These are phyloP conservation scores for Chionodraco myersi DNA, from an alignment of 2,113 vertebrate genomes.

Conservation along the genomic window DNA sequence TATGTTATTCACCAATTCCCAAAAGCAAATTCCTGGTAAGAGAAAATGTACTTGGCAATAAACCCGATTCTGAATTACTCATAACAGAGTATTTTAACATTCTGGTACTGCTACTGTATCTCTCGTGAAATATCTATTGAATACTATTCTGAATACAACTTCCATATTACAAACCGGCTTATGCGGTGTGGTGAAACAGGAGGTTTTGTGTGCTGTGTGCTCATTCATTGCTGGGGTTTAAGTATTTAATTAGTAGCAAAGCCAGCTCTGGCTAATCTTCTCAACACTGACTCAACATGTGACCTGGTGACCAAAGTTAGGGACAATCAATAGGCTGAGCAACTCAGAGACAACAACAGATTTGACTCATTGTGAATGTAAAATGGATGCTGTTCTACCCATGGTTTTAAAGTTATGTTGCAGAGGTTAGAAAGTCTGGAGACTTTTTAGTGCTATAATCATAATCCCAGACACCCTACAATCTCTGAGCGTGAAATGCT, in stretches of 20 bases:
- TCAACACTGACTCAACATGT: constrained; percentile 84
- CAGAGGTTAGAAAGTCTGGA: constrained; percentile 34
- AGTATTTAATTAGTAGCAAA: constrained; percentile 86
- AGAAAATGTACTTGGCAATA: too few relatives aligned
- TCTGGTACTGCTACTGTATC: too few relatives aligned
- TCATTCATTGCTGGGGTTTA: constrained; percentile 83
- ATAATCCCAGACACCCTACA: background rate
- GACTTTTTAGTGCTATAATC: background rate
- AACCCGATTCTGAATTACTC: too few relatives aligned
- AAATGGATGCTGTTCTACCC: constrained; percentile 1
- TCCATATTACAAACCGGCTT: constrained; percentile 43
- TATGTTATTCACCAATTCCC: too few relatives aligned
- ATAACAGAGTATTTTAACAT: too few relatives aligned
- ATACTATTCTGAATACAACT: constrained; percentile 4
- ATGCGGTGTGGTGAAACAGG: constrained; percentile 46
- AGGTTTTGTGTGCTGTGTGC: constrained; percentile 73
- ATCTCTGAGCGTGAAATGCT: constrained; percentile 14
- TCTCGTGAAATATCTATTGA: too few relatives aligned
- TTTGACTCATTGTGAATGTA: constrained; percentile 32
- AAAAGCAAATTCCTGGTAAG: too few relatives aligned
- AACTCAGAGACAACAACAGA: constrained; percentile 61
- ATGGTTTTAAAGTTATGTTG: constrained; percentile 13
- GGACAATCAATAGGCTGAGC: constrained; percentile 72
- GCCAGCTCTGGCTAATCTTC: constrained; percentile 82
- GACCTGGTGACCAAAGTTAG: constrained; percentile 75